phyloP scores from a whole-genome alignment of 2,113 vertebrate genomes.

The Rhinichthys klamathensis region DNA sequence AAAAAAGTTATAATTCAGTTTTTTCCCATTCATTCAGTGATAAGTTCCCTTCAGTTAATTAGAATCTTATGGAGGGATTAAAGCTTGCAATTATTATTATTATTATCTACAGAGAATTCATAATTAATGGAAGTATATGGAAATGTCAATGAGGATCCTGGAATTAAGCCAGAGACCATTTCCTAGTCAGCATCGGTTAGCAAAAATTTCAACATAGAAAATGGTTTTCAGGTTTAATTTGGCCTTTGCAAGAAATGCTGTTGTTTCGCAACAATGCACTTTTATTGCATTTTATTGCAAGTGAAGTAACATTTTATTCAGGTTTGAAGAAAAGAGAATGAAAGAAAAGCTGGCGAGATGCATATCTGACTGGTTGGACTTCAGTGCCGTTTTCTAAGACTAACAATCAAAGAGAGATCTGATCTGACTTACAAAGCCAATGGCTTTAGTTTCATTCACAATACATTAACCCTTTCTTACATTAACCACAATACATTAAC shows the following conservation, averaged over 20 bases:
- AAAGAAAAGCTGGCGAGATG: neutral
- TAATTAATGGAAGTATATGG: conserved; percentile 31
- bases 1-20: conserved; percentile 11
- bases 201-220: neutral
- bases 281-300: too few relatives aligned
- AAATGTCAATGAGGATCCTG: conserved; percentile 24
- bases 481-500: too few relatives aligned
- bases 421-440: neutral
- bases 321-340: neutral
- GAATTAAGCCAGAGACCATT: conserved; percentile 24
- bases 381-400: neutral
- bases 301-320: neutral
- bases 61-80: conserved; percentile 38
- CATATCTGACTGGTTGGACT: neutral
- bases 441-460: neutral
- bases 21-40: conserved; percentile 1
- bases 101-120: conserved; percentile 38
- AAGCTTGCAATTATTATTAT: conserved; percentile 43
- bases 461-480: too few relatives aligned
- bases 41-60: conserved; percentile 32
- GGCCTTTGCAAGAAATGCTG: neutral
- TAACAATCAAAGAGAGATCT: neutral
- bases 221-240: neutral
- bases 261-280: conserved; percentile 4
- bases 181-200: neutral